Conservation (phyloP, 2,113 vertebrate species). For the Drymodes brunneopygia region DNA sequence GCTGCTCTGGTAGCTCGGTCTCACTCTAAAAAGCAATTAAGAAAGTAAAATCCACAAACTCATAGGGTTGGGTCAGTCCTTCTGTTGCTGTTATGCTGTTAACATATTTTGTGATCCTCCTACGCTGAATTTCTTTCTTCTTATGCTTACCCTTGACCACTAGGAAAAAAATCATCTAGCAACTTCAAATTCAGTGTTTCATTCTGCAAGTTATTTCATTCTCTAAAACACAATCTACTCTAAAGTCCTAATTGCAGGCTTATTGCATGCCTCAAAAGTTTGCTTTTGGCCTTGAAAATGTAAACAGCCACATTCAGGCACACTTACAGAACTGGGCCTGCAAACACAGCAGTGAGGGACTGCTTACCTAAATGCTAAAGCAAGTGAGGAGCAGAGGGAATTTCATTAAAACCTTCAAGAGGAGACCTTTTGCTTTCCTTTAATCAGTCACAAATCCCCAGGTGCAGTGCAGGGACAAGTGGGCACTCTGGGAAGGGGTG, state of each 20-base stretch:
- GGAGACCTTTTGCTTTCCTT: neutral
- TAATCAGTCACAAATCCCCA: neutral
- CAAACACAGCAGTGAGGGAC: neutral
- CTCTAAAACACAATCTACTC: neutral
- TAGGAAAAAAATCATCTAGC: neutral
- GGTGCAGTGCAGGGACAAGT: rapidly evolving
- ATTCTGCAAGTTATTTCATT: neutral
- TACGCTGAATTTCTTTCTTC: neutral
- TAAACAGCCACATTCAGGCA: neutral
- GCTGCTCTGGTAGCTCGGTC: neutral
- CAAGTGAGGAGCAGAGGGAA: neutral
- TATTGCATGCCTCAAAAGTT: neutral
- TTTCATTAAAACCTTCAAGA: neutral
- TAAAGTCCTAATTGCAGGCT: neutral
- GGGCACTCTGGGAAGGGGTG: neutral
- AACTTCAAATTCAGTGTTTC: neutral
- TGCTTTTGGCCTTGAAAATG: neutral
- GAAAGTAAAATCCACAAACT: neutral
- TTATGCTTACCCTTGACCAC: neutral
- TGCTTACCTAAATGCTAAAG: neutral
- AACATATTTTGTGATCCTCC: neutral
- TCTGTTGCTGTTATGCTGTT: neutral
- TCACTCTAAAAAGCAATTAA: neutral
- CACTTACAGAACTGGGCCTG: neutral
- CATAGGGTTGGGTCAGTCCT: neutral